These are phyloP conservation scores for Hirtodrosophila alboralis DNA, from an alignment of 2,888 invertebrate genomes.

Conservation along the genomic window DNA sequence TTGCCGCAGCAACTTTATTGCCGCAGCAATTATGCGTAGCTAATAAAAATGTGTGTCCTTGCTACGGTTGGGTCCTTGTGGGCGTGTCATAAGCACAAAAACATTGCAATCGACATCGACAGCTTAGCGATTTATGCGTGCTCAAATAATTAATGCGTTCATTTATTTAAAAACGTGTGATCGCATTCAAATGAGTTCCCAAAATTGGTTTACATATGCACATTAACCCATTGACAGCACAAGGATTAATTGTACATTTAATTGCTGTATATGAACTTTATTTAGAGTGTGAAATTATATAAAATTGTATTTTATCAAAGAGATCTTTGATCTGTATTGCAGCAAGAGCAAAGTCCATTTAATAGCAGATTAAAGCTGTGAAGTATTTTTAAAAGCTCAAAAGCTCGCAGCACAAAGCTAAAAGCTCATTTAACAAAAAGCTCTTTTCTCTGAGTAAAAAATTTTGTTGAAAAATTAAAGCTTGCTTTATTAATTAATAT, in stretches of 20 bases:
- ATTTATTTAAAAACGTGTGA: conserved; percentile 76
- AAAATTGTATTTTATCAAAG: too few relatives aligned
- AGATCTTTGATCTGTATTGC: too few relatives aligned
- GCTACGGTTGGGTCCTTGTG: conserved; percentile 7
- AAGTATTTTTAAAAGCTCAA: too few relatives aligned
- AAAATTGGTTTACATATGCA: conserved; percentile 10
- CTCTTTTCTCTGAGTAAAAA: too few relatives aligned
- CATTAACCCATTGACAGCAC: conserved; percentile 53
- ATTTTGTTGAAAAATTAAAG: too few relatives aligned
- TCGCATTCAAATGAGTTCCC: conserved; percentile 68
- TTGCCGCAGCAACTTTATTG: conserved; percentile 73
- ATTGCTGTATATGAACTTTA: too few relatives aligned
- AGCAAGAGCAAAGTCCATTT: too few relatives aligned
- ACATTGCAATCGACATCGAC: conserved; percentile 60
- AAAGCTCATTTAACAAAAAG: too few relatives aligned
- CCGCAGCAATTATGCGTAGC: conserved; percentile 78
- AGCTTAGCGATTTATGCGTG: conserved; percentile 68
- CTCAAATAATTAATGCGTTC: conserved; percentile 73
- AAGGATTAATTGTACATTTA: neutral
- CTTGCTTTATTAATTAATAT: too few relatives aligned
- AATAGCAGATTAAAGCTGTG: too few relatives aligned
- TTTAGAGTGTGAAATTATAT: too few relatives aligned
- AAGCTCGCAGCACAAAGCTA: too few relatives aligned
- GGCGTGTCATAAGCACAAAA: conserved; percentile 15
- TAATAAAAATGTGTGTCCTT: conserved; percentile 63